phyloP scores from a whole-genome alignment of 2,888 invertebrate species.

The Protodeltote pygarga region DNA sequence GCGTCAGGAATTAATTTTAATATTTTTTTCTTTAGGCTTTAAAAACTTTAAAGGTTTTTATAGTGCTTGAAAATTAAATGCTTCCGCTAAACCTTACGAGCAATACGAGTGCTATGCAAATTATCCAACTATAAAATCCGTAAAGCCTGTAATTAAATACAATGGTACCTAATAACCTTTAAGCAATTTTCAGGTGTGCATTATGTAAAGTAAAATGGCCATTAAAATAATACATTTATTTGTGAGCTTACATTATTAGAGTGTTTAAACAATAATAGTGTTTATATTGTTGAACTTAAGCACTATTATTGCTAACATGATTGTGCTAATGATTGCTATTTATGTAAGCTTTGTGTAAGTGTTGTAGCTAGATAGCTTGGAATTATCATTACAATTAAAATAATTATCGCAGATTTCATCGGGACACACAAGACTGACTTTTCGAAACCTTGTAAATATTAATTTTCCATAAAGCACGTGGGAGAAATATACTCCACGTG shows the following conservation, averaged over 20 bases:
- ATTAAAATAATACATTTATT: slow-evolving; percentile 21
- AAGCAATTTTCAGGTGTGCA: slow-evolving; percentile 1
- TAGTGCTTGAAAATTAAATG: too few species aligned
- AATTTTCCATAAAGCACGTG: too few species aligned
- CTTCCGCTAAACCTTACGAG: too few species aligned
- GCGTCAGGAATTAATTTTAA: too few species aligned
- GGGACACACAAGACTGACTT: too few species aligned
- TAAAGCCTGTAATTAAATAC: neutral
- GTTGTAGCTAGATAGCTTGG: too few species aligned
- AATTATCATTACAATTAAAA: too few species aligned
- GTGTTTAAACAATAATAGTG: slow-evolving; percentile 11
- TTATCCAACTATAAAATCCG: neutral
- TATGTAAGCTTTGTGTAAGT: neutral
- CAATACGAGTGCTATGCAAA: neutral
- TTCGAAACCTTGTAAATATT: too few species aligned
- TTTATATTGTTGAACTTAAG: neutral
- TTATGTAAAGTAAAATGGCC: neutral
- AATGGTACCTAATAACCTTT: slow-evolving; percentile 6
- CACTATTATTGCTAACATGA: neutral
- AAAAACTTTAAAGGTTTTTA: too few species aligned
- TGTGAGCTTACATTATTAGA: slow-evolving; percentile 6
- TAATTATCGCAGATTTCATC: too few species aligned
- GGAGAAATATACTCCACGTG: too few species aligned
- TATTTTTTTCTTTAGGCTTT: too few species aligned
- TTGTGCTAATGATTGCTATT: neutral